These are phyloP conservation scores for Spermophilus dauricus DNA, from an alignment of 2,113 vertebrate species.

Conservation along the genomic window DNA sequence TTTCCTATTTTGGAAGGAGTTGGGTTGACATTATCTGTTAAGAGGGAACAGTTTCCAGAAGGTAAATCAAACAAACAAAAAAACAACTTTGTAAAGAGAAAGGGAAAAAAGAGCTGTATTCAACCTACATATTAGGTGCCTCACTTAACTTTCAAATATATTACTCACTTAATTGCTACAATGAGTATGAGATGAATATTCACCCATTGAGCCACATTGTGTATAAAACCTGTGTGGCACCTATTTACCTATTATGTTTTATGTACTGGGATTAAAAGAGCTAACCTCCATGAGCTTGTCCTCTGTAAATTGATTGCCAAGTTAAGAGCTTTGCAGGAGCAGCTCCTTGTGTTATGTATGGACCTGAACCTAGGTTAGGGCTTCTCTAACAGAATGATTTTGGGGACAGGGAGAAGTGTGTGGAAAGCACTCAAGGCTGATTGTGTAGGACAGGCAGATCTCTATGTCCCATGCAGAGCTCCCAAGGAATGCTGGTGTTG, in stretches of 20 bases:
- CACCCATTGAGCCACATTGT: accelerated
- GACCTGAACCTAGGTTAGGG: neutral
- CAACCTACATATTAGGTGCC: neutral
- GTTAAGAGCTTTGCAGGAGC: neutral
- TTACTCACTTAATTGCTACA: neutral
- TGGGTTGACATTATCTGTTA: neutral
- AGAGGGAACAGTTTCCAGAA: neutral
- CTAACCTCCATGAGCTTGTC: neutral
- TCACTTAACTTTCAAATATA: neutral
- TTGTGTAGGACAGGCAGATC: neutral
- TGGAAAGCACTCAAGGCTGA: neutral
- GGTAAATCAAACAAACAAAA: neutral
- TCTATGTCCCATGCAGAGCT: neutral
- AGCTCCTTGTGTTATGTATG: neutral
- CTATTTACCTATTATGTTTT: neutral
- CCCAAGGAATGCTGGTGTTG: neutral
- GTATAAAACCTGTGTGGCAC: neutral
- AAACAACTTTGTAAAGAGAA: slow-evolving; percentile 9
- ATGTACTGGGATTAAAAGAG: neutral
- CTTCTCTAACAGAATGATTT: neutral
- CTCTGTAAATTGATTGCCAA: neutral
- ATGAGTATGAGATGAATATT: too few relatives aligned
- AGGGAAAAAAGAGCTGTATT: neutral
- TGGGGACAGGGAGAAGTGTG: neutral
- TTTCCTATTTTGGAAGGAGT: neutral